phyloP scores from a whole-genome alignment of 2,113 vertebrate genomes.

The Lophius piscatorius region DNA sequence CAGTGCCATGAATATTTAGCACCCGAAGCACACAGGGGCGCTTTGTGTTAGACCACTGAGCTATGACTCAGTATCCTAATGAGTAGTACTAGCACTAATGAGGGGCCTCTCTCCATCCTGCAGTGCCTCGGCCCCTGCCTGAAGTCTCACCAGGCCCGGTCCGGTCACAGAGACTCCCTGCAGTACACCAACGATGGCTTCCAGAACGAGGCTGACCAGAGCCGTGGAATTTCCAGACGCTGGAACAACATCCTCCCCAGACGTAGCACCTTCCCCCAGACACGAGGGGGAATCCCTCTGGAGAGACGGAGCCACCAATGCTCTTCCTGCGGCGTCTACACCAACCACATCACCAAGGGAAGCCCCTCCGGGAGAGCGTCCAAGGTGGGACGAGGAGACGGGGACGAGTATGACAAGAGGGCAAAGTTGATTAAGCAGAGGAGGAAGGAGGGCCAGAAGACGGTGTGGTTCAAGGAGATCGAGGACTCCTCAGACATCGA shows the following conservation, averaged over 20 bases:
- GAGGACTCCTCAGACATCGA: constrained; percentile 83
- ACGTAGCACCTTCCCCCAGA: constrained; percentile 57
- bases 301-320: constrained; percentile 71
- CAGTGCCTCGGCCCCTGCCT: constrained; percentile 79
- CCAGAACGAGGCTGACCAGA: constrained; percentile 68
- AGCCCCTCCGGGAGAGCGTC: constrained; percentile 48
- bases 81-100: too few relatives aligned
- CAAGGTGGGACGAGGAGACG: constrained; percentile 56
- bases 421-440: constrained; percentile 76
- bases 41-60: too few relatives aligned
- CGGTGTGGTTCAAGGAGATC: constrained; percentile 85
- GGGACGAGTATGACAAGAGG: constrained; percentile 53
- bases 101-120: constrained; percentile 9
- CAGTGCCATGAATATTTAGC: too few relatives aligned
- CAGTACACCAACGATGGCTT: constrained; percentile 79
- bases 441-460: constrained; percentile 80
- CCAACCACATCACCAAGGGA: constrained; percentile 66
- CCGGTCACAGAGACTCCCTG: constrained; percentile 71
- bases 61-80: too few relatives aligned
- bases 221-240: constrained; percentile 45
- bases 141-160: constrained; percentile 41
- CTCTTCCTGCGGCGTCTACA: constrained; percentile 67
- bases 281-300: constrained; percentile 58
- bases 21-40: too few relatives aligned
- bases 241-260: constrained; percentile 50